Conservation (phyloP, 1,140 invertebrate species). For the Fopius arisanus region DNA sequence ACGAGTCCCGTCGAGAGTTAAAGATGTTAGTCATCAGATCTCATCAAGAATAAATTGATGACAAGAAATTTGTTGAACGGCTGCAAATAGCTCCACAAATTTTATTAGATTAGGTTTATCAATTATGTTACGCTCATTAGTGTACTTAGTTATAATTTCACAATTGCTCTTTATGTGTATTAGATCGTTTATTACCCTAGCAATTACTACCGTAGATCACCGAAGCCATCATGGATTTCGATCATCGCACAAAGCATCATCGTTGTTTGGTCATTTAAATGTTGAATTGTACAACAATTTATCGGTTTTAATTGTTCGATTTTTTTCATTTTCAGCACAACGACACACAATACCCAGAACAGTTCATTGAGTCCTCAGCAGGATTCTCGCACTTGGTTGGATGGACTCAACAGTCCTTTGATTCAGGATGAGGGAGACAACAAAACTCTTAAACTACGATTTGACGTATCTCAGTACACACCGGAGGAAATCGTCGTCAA, state of each 20-base stretch:
- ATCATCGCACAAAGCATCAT: background rate
- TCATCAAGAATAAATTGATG: constrained; percentile 1
- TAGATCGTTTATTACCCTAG: background rate
- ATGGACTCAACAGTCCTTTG: constrained; percentile 88
- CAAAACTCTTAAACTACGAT: constrained; percentile 89
- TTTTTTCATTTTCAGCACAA: constrained; percentile 61
- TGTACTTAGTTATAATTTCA: background rate
- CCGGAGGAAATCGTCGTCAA: constrained; percentile 97
- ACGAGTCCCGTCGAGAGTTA: background rate
- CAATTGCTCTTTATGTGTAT: background rate
- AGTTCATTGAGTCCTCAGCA: constrained; percentile 61
- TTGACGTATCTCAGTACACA: constrained; percentile 93
- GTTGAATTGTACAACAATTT: background rate
- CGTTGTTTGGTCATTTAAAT: background rate
- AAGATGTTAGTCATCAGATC: background rate
- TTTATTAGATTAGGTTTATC: background rate
- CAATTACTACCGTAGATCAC: background rate
- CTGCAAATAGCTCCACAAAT: background rate
- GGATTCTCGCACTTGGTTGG: constrained; percentile 72
- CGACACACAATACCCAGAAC: constrained; percentile 54
- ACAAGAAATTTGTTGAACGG: background rate
- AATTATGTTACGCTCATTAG: background rate
- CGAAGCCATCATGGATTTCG: background rate
- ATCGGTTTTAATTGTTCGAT: background rate
- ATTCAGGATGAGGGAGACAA: constrained; percentile 90